phyloP scores from a whole-genome alignment of 2,797 vertebrate species.

The Hypotaenidia okinawae region DNA sequence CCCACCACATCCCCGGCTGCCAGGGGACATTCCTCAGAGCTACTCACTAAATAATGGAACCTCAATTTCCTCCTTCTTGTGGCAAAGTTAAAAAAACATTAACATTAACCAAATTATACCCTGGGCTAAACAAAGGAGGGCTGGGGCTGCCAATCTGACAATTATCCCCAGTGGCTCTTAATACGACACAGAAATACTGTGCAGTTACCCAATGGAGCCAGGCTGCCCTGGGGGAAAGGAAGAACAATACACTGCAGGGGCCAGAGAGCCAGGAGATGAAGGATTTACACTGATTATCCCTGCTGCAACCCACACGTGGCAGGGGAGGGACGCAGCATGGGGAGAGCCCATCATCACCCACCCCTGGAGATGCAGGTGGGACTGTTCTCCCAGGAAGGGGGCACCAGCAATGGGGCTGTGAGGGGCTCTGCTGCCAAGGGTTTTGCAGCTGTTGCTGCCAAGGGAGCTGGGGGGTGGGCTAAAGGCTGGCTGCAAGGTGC shows the following conservation, averaged over 20 bases:
- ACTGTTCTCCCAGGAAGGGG: background rate
- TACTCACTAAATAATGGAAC: constrained; percentile 60
- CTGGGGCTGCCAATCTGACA: constrained; percentile 54
- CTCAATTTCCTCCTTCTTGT: constrained; percentile 56
- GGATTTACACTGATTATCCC: constrained; percentile 42
- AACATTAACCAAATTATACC: constrained; percentile 65
- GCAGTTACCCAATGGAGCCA: constrained; percentile 62
- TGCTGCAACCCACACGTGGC: background rate
- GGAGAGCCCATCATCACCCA: background rate
- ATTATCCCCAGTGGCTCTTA: constrained; percentile 54
- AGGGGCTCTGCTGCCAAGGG: background rate
- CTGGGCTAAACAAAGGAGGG: constrained; percentile 59
- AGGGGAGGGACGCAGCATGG: background rate
- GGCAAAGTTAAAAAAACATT: constrained; percentile 30
- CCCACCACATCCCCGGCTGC: background rate
- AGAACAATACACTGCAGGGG: constrained; percentile 44
- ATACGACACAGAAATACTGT: constrained; percentile 69
- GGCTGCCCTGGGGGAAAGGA: constrained; percentile 40
- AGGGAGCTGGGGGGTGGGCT: background rate
- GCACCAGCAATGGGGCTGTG: background rate
- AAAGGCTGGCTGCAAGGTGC: background rate
- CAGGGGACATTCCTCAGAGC: constrained; percentile 49
- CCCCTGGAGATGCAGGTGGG: background rate
- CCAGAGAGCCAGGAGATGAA: constrained; percentile 26
- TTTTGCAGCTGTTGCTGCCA: background rate